Evolutionary conservation across 2,113 vertebrate genomes (phyloP).

Genomic region (Pyxicephalus adspersus): DNA sequence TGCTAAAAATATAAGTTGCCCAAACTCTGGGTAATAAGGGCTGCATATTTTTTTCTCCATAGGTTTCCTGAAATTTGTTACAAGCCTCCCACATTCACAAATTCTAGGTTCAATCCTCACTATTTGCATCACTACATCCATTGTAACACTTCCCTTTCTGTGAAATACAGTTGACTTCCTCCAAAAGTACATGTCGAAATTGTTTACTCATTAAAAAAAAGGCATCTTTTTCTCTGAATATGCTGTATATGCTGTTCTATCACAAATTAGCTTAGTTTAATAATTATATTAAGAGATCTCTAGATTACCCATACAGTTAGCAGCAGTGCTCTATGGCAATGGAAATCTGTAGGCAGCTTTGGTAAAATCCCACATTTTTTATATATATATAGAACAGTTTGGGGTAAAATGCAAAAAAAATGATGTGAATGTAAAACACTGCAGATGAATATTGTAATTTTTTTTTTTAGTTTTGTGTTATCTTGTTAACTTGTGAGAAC

Average conservation of each 20-base stretch:
- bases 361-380: not conserved
- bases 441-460: no score
- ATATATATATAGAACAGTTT: not conserved
- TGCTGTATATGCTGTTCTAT: no score
- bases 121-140: not conserved
- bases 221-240: not conserved
- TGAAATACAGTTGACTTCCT: slow-evolving; percentile 1
- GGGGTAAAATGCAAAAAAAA: no score
- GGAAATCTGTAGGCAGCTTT: not conserved
- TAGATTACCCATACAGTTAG: no score
- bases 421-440: no score
- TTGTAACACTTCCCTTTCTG: slow-evolving; percentile 21
- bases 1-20: no score
- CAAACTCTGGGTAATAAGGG: no score
- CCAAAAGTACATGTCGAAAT: not conserved
- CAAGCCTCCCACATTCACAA: not conserved
- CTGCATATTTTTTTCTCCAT: not conserved
- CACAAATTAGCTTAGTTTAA: no score
- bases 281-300: no score
- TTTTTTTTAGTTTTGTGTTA: no score
- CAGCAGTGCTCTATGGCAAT: not conserved
- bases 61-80: not conserved
- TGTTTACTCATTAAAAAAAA: not conserved
- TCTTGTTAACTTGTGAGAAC: no score
- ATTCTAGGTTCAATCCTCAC: not conserved